phyloP scores from a whole-genome alignment of 2,797 vertebrate genomes.

The Muraenolepis orangiensis region DNA sequence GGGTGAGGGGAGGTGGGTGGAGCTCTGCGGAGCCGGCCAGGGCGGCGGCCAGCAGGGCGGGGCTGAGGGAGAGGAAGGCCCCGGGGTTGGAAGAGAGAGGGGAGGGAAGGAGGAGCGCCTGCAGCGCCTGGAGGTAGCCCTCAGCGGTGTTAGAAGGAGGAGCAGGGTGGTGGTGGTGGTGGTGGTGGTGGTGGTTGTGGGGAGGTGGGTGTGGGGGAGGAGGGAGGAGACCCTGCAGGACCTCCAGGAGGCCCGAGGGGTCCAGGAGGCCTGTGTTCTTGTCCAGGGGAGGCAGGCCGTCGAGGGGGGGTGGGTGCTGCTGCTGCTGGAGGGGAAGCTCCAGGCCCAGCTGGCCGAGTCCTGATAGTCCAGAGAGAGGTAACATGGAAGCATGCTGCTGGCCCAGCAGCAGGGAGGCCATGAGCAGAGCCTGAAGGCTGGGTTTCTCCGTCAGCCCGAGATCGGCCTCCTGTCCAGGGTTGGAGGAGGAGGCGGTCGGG shows the following conservation, averaged over 20 bases:
- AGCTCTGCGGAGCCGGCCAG: conserved; percentile 77
- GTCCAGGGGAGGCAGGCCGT: conserved; percentile 67
- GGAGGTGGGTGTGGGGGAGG: conserved; percentile 68
- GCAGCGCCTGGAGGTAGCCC: conserved; percentile 66
- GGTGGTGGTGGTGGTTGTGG: conserved; percentile 26
- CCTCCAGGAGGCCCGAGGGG: conserved; percentile 71
- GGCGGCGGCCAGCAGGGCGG: conserved; percentile 81
- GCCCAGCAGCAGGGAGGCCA: conserved; percentile 81
- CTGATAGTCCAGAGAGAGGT: conserved; percentile 71
- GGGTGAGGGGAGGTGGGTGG: conserved; percentile 68
- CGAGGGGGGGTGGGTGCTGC: conserved; percentile 53
- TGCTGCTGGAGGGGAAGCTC: conserved; percentile 78
- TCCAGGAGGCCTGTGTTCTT: conserved; percentile 74
- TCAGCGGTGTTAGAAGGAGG: conserved; percentile 53
- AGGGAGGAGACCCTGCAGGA: conserved; percentile 73
- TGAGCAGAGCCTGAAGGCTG: conserved; percentile 77
- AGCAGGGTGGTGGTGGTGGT: conserved; percentile 31
- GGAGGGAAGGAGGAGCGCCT: conserved; percentile 69
- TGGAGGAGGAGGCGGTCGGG: conserved; percentile 63
- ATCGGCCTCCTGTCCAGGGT: conserved; percentile 73
- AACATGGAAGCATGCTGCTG: conserved; percentile 73
- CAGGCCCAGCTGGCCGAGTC: conserved; percentile 73
- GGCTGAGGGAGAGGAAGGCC: conserved; percentile 82
- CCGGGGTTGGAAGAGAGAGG: conserved; percentile 70
- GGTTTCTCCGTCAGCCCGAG: conserved; percentile 71